A percentile compares a stretch with the other conserved stretches of the same genome.
Evolutionary conservation across 53 echinoderm and acorn worm species (phyloP).

Genomic region (Echinometra lucunter): DNA sequence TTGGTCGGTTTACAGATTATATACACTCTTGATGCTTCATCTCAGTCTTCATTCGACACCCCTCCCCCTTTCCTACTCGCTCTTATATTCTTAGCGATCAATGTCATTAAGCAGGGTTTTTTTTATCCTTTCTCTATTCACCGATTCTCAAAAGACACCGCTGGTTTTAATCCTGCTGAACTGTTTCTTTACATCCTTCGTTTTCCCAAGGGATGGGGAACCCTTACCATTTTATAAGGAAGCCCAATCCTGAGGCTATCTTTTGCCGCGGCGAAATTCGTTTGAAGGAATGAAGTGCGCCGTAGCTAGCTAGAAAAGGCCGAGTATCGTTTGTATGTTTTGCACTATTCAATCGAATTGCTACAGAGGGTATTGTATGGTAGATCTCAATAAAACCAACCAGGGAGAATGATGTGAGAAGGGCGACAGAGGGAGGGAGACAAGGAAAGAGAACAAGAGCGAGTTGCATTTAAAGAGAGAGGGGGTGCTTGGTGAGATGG

Average conservation of each 20-base stretch:
- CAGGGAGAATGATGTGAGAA: not conserved
- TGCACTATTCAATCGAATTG: constrained; percentile 48
- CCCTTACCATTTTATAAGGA: constrained; percentile 1
- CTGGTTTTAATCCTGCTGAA: constrained; percentile 25
- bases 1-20: not conserved
- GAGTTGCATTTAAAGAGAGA: not conserved
- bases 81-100: constrained; percentile 45
- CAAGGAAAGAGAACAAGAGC: not conserved
- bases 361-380: constrained; percentile 21
- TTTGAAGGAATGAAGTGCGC: constrained; percentile 45
- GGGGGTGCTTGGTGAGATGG: not conserved
- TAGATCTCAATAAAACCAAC: constrained; percentile 1
- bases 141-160: constrained; percentile 48
- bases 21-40: not conserved
- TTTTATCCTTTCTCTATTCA: not conserved
- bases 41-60: not conserved
- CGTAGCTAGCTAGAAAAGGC: not conserved
- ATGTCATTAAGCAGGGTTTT: constrained; percentile 53
- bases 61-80: not conserved
- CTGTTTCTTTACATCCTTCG: constrained; percentile 34
- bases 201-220: constrained; percentile 15
- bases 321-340: constrained; percentile 37
- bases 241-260: constrained; percentile 16
- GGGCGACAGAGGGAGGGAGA: not conserved
- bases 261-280: constrained; percentile 38